Evolutionary conservation across 2,113 vertebrate genomes (phyloP).

Genomic region (Spermophilus dauricus): DNA sequence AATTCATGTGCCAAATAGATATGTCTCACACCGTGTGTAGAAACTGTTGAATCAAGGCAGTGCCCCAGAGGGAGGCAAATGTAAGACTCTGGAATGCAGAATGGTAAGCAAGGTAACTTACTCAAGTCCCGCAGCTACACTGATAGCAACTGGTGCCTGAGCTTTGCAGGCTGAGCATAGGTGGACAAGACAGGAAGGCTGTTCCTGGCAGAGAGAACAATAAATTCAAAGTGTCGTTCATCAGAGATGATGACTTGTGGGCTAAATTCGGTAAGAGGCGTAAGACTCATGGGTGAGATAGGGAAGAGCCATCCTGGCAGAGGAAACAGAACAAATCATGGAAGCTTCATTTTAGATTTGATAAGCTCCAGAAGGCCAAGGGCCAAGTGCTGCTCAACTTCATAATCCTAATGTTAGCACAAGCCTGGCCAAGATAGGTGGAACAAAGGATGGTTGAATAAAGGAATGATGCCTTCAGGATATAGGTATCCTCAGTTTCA

Average conservation of each 20-base stretch:
- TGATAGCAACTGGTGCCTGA: neutral
- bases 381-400: neutral
- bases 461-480: rapidly evolving
- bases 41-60: neutral
- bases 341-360: neutral
- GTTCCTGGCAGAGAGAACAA: neutral
- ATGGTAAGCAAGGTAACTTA: neutral
- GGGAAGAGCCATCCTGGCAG: neutral
- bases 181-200: neutral
- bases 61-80: neutral
- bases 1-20: neutral
- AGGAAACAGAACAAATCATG: neutral
- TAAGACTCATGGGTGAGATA: neutral
- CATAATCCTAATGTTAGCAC: neutral
- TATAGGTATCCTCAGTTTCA: neutral
- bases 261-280: neutral
- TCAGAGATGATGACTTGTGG: neutral
- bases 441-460: neutral
- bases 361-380: neutral
- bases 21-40: rapidly evolving
- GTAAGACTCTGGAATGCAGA: too few relatives aligned
- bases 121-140: neutral
- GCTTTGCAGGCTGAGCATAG: neutral
- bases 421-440: neutral
- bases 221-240: neutral